phyloP scores from a whole-genome alignment of 2,113 vertebrate species.

The Bos indicus region DNA sequence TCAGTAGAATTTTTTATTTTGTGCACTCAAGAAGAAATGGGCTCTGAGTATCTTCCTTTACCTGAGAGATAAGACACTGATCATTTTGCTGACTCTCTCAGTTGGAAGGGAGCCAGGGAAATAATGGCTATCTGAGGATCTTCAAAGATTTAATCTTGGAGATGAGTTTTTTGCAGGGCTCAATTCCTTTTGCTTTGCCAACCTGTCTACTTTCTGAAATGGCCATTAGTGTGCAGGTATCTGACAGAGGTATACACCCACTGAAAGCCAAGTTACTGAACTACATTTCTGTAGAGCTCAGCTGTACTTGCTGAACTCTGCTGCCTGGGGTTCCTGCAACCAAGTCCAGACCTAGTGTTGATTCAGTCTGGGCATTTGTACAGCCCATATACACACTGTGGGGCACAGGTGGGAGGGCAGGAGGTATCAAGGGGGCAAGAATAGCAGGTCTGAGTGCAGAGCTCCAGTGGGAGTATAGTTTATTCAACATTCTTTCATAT shows the following conservation, averaged over 20 bases:
- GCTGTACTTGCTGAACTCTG: background rate
- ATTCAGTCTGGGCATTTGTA: background rate
- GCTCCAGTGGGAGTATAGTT: background rate
- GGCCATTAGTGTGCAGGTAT: constrained; percentile 4
- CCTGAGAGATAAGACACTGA: constrained; percentile 54
- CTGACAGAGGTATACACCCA: constrained; percentile 37
- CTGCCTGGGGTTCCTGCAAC: background rate
- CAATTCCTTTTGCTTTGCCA: constrained; percentile 61
- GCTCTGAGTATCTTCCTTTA: constrained; percentile 40
- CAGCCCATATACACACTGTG: background rate
- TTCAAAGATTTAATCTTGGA: constrained; percentile 63
- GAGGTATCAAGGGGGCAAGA: accelerated
- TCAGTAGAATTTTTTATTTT: constrained; percentile 58
- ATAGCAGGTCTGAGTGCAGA: background rate
- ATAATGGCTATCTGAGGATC: constrained; percentile 63
- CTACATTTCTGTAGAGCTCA: background rate
- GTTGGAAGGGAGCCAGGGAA: constrained; percentile 54
- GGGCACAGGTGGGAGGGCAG: background rate
- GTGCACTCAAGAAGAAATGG: constrained; percentile 57
- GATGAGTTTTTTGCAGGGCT: constrained; percentile 62
- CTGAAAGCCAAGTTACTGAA: constrained; percentile 4
- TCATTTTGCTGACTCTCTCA: constrained; percentile 44
- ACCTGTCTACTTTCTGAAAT: constrained; percentile 51
- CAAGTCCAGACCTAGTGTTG: background rate
- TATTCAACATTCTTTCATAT: background rate